These are phyloP conservation scores for Phylloscopus collybita DNA, from an alignment of 2,797 vertebrate species.

Conservation along the genomic window DNA sequence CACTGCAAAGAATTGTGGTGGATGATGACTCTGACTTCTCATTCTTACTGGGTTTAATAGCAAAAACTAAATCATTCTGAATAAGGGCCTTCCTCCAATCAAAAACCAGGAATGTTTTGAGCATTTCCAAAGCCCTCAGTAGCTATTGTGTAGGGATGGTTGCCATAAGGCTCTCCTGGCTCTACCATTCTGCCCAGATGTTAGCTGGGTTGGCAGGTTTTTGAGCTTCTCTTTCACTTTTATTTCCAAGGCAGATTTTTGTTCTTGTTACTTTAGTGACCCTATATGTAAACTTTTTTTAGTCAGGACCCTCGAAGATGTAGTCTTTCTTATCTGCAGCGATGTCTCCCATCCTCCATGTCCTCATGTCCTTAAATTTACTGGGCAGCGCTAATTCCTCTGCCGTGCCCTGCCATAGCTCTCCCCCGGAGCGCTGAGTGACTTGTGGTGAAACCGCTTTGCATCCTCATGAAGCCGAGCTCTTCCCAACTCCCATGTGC, in stretches of 20 bases:
- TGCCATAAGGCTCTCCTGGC: not conserved
- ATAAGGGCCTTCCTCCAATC: not conserved
- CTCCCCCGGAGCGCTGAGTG: not conserved
- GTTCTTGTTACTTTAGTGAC: not conserved
- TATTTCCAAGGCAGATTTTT: not conserved
- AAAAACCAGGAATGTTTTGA: not conserved
- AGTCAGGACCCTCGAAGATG: not conserved
- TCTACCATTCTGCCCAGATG: not conserved
- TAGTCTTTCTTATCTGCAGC: not conserved
- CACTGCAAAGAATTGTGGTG: not conserved
- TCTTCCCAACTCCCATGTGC: slow-evolving; percentile 42
- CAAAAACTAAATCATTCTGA: not conserved
- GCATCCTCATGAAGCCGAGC: not conserved
- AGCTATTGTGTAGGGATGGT: not conserved
- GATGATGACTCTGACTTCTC: not conserved
- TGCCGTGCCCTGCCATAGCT: not conserved
- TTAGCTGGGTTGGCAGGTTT: not conserved
- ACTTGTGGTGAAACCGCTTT: not conserved
- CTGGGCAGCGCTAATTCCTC: not conserved
- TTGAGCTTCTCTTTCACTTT: not conserved
- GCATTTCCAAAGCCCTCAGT: not conserved
- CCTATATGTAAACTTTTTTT: not conserved
- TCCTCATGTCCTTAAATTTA: not conserved
- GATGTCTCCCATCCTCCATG: rapidly evolving
- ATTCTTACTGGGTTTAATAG: not conserved